phyloP scores from a whole-genome alignment of 1,140 invertebrate genomes.

The Listronotus oregonensis region DNA sequence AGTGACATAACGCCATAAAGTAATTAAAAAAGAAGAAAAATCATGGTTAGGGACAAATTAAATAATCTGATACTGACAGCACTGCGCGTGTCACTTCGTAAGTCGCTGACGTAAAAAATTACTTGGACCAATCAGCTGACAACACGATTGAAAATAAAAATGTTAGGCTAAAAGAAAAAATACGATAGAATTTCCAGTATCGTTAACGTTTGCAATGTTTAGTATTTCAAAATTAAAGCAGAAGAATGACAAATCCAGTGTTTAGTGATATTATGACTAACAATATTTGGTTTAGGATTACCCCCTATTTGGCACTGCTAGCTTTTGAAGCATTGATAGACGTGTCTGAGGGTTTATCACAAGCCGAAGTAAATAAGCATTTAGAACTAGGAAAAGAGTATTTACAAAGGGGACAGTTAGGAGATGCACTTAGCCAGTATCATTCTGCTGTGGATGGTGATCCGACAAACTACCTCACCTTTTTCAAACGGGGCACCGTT shows the following conservation, averaged over 20 bases:
- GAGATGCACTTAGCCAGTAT: constrained; percentile 96
- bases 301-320: constrained; percentile 25
- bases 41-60: no score
- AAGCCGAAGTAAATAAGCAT: constrained; percentile 87
- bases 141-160: constrained; percentile 30
- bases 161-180: constrained; percentile 14
- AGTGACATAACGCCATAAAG: no score
- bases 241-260: constrained; percentile 20
- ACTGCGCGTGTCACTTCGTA: no score
- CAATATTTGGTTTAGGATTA: constrained; percentile 19
- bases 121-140: constrained; percentile 38
- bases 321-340: constrained; percentile 46
- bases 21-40: no score
- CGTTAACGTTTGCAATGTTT: constrained; percentile 6
- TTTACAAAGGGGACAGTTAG: constrained; percentile 87
- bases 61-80: no score
- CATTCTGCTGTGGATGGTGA: constrained; percentile 98
- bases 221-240: background rate
- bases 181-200: background rate
- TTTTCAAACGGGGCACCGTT: constrained; percentile 93
- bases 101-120: constrained; percentile 13
- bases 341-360: constrained; percentile 68
- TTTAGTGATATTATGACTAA: constrained; percentile 22
- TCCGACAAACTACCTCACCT: constrained; percentile 93
- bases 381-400: constrained; percentile 91